Evolutionary conservation across 2,797 vertebrate species (phyloP).

Genomic region (Telmatherina bonti): DNA sequence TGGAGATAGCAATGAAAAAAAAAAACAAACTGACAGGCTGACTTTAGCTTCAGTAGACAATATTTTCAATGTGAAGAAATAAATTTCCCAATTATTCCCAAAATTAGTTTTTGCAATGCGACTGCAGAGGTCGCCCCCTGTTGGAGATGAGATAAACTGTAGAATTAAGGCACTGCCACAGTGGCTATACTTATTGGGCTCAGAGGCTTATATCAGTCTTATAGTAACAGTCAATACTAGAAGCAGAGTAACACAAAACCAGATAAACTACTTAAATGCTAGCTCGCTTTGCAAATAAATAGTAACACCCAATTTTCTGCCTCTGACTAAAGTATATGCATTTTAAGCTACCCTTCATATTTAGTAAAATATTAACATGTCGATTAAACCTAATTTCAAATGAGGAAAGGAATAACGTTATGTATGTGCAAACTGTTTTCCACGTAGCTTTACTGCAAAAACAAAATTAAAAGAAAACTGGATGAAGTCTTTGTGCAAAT

Average conservation of each 20-base stretch:
- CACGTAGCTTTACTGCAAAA: not conserved
- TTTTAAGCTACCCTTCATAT: not conserved
- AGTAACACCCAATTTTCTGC: not conserved
- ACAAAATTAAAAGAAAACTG: not conserved
- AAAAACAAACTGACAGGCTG: no score
- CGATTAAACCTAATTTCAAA: not conserved
- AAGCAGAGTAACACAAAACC: not conserved
- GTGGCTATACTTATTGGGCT: not conserved
- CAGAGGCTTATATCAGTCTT: not conserved
- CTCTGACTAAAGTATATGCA: not conserved
- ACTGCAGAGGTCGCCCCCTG: not conserved
- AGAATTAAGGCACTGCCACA: slow-evolving; percentile 6
- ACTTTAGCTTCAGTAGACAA: no score
- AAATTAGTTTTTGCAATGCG: not conserved
- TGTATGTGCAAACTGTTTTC: not conserved
- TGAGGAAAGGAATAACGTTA: no score
- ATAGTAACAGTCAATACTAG: not conserved
- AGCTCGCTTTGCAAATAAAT: not conserved
- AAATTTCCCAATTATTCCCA: no score
- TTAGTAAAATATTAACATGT: not conserved
- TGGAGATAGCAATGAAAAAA: no score
- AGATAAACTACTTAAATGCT: not conserved
- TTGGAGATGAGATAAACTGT: not conserved
- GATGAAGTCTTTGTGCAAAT: not conserved
- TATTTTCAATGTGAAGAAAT: no score